phyloP scores from a whole-genome alignment of 2,113 vertebrate species.

The Hippoglossus stenolepis region DNA sequence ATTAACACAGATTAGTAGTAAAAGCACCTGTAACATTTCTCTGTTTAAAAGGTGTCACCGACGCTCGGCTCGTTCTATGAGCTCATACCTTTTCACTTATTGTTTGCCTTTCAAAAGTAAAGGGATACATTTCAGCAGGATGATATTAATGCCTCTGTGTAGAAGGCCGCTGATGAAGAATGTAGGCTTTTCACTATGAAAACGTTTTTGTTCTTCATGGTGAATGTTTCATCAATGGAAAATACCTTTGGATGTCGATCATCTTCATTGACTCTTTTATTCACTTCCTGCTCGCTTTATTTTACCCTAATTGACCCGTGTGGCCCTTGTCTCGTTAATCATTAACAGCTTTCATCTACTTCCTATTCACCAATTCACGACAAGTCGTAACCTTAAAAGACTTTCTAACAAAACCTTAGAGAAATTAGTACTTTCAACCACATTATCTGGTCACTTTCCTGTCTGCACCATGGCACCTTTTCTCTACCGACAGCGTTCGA shows the following conservation, averaged over 20 bases:
- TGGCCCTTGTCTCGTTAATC: slow-evolving; percentile 55
- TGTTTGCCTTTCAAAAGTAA: slow-evolving; percentile 1
- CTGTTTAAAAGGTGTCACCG: background rate
- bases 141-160: background rate
- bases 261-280: slow-evolving; percentile 52
- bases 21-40: slow-evolving; percentile 7
- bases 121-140: background rate
- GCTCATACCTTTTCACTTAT: slow-evolving; percentile 3
- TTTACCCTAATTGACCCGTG: slow-evolving; percentile 47
- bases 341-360: slow-evolving; percentile 50
- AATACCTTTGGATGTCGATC: slow-evolving; percentile 25
- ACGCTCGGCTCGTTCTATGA: slow-evolving; percentile 1
- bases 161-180: slow-evolving; percentile 15
- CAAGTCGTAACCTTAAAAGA: slow-evolving; percentile 42
- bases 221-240: slow-evolving; percentile 42
- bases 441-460: slow-evolving; percentile 54
- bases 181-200: slow-evolving; percentile 8
- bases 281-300: slow-evolving; percentile 49
- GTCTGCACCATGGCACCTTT: slow-evolving; percentile 28
- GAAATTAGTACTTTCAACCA: slow-evolving; percentile 35
- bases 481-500: slow-evolving; percentile 24
- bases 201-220: slow-evolving; percentile 5
- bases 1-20: slow-evolving; percentile 12
- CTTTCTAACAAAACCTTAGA: slow-evolving; percentile 24
- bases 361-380: slow-evolving; percentile 52